These are phyloP conservation scores for Lasius fuliginosus DNA, from an alignment of 2,888 invertebrate genomes.

Conservation along the genomic window DNA sequence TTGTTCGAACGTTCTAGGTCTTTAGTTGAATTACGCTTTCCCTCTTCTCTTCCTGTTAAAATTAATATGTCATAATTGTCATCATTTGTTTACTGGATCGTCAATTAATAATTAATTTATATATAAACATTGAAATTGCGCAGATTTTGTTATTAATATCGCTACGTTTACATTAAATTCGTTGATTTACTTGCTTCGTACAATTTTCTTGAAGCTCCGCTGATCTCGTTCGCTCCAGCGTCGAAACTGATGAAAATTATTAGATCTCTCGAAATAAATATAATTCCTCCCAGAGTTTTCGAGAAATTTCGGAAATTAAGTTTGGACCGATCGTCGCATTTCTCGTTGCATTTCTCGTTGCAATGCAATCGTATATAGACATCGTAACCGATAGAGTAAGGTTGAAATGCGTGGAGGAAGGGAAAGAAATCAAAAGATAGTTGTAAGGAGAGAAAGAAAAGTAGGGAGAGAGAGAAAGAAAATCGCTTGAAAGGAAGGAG, in stretches of 20 bases:
- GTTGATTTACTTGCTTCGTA: not conserved
- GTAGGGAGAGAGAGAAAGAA: not conserved
- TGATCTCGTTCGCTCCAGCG: slow-evolving; percentile 3
- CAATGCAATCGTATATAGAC: not conserved
- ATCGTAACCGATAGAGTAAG: not conserved
- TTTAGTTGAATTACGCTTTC: not conserved
- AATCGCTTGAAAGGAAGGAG: slow-evolving; percentile 10
- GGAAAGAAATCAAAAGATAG: slow-evolving; percentile 12
- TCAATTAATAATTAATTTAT: slow-evolving; percentile 18
- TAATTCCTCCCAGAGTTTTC: slow-evolving; percentile 58
- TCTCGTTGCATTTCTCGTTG: not conserved
- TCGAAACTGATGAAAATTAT: slow-evolving; percentile 72
- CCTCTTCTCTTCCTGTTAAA: not conserved
- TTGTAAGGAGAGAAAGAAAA: not conserved
- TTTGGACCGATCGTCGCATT: slow-evolving; percentile 15
- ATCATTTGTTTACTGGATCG: not conserved
- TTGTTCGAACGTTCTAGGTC: not conserved
- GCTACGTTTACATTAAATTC: not conserved
- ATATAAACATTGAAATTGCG: slow-evolving; percentile 13
- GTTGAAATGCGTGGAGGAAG: not conserved
- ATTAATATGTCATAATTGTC: slow-evolving; percentile 17
- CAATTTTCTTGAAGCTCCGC: not conserved
- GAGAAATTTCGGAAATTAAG: slow-evolving; percentile 65
- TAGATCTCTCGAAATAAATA: slow-evolving; percentile 66
- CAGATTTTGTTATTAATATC: not conserved